Base-by-base conservation (phyloP, 2,113 vertebrate genomes). In the Chamaea fasciata region DNA sequence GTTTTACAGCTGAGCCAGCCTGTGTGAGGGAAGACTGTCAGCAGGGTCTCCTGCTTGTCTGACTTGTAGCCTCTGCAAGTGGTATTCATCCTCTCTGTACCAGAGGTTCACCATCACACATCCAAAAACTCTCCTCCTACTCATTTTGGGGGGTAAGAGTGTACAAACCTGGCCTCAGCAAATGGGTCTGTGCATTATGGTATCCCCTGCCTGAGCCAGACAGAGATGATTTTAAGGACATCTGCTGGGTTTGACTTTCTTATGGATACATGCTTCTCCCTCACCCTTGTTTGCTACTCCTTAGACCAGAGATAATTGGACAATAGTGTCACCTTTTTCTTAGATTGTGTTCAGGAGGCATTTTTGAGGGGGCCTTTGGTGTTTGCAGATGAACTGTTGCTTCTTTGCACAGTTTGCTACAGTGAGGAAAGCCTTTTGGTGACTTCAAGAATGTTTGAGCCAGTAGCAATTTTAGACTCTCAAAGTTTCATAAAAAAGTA, bases 171-270 rank as follows among this genome's bases (percentile, higher is more conserved):
- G 20, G 30, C 35, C 42, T 74, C 70, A 57, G 24, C 24, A 35
- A 42, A 57, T 6, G 24, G 7, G 8, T 35, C 50, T n/a, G 4
- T 30, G 16, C 2, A 1, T 30, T 50, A 31, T 1, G 13, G 31
- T 31, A 41, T 49, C 7, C 30, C 20, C 30, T 41, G 62, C 26
- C 42, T 1, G 0, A 42, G 13, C 20, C 35, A 75, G 19, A 27
- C 23, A 65, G 44, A 57, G 7, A 26, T 21, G 31, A 20, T 31
- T 50, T 49, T 30, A 26, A 35, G 13, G 30, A 16, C 9, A 18
- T 50, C 31, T 59, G 13, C 31, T 50, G 44, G 10, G 21, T 27
- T n/a, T n/a, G 50, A 6, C 15, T 47, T 47, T n/a, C 41, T 41
- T 42, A 13, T 57, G 20, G 16, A 20, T 24, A 9, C 13, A 13